Evolutionary conservation across 1,140 invertebrate genomes (phyloP).

Genomic region (Pristionchus pacificus): DNA sequence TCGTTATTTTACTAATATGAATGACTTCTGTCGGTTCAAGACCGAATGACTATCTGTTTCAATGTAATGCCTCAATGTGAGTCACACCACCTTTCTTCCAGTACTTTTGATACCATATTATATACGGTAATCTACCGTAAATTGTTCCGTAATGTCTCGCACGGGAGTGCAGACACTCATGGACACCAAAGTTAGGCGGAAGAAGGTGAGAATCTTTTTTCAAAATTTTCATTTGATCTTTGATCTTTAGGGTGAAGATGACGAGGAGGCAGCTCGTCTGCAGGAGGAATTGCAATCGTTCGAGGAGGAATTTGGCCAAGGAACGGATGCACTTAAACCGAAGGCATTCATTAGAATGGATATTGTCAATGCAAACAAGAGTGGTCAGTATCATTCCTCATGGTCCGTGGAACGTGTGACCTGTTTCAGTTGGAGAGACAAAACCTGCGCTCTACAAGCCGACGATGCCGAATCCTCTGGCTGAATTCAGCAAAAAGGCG

Average conservation of each 20-base stretch:
- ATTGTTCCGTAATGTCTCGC: not conserved
- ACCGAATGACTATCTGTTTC: not conserved
- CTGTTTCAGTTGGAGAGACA: constrained; percentile 9
- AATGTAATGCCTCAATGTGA: not conserved
- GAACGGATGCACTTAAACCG: not conserved
- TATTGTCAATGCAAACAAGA: constrained; percentile 51
- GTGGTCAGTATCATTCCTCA: constrained; percentile 28
- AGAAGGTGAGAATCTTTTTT: not conserved
- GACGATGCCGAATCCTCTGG: constrained; percentile 16
- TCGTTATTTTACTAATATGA: not conserved
- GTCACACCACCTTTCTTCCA: too few species aligned
- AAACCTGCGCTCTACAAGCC: constrained; percentile 40
- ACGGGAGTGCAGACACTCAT: not conserved
- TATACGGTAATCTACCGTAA: not conserved
- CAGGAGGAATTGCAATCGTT: constrained; percentile 46
- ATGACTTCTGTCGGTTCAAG: not conserved
- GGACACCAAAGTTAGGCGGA: not conserved
- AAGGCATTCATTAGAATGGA: constrained; percentile 54
- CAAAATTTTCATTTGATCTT: too few species aligned
- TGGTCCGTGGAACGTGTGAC: constrained; percentile 11
- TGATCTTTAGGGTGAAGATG: constrained; percentile 31
- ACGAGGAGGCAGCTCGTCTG: constrained; percentile 47
- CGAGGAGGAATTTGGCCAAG: constrained; percentile 39
- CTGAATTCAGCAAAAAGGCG: constrained; percentile 4
- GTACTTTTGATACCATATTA: not conserved